Evolutionary conservation across 2,113 vertebrate genomes (phyloP).

Genomic region (Emberiza fucata): DNA sequence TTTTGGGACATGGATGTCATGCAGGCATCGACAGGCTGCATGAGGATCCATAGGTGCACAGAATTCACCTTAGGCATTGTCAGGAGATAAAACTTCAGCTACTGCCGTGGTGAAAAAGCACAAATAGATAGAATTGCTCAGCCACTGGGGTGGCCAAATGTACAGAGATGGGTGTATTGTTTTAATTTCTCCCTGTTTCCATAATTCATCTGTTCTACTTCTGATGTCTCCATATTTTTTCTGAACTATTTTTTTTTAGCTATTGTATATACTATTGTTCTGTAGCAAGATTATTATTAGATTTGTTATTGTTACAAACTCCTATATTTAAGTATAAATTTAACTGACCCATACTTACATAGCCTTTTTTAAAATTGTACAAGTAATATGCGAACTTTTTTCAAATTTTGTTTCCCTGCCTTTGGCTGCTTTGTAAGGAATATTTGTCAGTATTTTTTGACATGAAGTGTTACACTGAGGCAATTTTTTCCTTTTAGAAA

Average conservation of each 20-base stretch:
- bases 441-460: neutral
- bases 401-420: neutral
- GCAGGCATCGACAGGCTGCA: neutral
- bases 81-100: neutral
- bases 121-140: neutral
- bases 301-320: neutral
- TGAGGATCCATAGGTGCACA: neutral
- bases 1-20: neutral
- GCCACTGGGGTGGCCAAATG: neutral
- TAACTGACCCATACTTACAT: neutral
- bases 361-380: neutral
- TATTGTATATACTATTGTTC: neutral
- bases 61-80: neutral
- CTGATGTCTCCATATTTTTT: neutral
- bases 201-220: neutral
- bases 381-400: neutral
- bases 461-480: neutral
- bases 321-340: neutral
- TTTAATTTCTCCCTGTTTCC: neutral
- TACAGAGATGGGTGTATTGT: neutral
- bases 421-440: neutral
- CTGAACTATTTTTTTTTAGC: neutral
- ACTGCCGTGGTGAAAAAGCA: neutral
- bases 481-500: neutral
- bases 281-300: neutral